Evolutionary conservation across 2,113 vertebrate genomes (phyloP), one percentile per base, ranked within the genome.

Genomic region (Tympanuchus pallidicinctus): DNA sequence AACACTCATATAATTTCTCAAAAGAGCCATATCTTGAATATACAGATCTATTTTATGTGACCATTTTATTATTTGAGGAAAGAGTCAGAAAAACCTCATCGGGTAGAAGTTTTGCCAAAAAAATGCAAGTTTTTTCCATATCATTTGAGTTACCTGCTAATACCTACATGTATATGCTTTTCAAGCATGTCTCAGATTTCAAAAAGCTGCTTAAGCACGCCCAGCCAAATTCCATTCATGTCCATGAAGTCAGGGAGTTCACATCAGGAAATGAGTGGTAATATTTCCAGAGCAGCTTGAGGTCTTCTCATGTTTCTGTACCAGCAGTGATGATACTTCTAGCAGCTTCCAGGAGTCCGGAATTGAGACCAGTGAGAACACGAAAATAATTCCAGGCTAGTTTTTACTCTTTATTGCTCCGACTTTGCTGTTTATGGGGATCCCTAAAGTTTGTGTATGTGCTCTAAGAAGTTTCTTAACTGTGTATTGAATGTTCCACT

Each of bases 231-330:
- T 91, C 52, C 52, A 69, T 25, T 86, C 25, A 11, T 86, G 27
- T 65, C 61, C 16, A 1, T 28, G 43, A 87, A 92, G 69, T 88
- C 61, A 75, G 52, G 16, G 18, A 72, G 65, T 74, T 94, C 91
- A 90, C 73, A 90, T 75, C 82, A 95, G 85, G 73, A 91, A 82
- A 86, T 82, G 65, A 71, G 38, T 40, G 38, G 38, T 74, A 91
- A 85, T 93, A 91, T 88, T 88, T 92, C 84, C 82, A 80, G 67
- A 91, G 60, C 79, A 95, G 84, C 87, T 95, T 91, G 91, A 91
- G 28, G 50, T 91, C 57, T 93, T 87, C 78, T 89, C 19, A 22
- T 85, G 28, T 85, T 93, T 92, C 75, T 38, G 38, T 71, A 82
- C 21, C 22, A 15, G 24, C 42, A 82, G 50, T 45, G 81, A 82